Conservation (phyloP, 2,113 vertebrate species). For the Rhinichthys klamathensis region DNA sequence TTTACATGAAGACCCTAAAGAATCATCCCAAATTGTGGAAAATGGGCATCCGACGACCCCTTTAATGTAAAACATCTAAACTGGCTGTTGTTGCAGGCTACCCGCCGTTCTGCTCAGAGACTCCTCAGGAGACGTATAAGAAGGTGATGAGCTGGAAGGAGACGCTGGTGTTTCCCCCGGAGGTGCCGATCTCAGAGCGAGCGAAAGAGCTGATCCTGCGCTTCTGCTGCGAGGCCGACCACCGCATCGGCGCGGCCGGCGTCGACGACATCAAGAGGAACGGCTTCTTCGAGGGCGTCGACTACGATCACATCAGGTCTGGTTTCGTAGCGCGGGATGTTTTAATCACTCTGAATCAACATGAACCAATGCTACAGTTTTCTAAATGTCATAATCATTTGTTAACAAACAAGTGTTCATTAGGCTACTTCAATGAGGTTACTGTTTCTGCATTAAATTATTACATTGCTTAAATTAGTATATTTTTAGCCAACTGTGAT, state of each 20-base stretch:
- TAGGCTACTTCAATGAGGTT: no score
- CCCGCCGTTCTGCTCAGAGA: slow-evolving; percentile 88
- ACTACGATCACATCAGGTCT: slow-evolving; percentile 91
- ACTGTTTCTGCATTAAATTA: no score
- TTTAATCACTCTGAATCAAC: no score
- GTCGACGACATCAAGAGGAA: slow-evolving; percentile 90
- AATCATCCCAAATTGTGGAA: no score
- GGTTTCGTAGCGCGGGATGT: not conserved
- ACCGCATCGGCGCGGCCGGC: slow-evolving; percentile 85
- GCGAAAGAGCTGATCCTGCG: slow-evolving; percentile 89
- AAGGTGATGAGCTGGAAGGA: slow-evolving; percentile 94
- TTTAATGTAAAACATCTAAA: no score
- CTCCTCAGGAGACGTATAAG: slow-evolving; percentile 88
- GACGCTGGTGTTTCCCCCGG: slow-evolving; percentile 86
- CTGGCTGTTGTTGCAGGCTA: slow-evolving; percentile 69
- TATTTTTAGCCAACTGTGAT: no score
- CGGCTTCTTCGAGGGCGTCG: slow-evolving; percentile 88
- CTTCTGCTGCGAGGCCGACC: slow-evolving; percentile 90
- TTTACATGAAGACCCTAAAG: no score
- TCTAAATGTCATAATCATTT: no score
- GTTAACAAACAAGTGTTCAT: no score
- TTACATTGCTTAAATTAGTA: no score
- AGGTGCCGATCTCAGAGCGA: slow-evolving; percentile 89
- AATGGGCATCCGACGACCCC: no score
- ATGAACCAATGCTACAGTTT: no score